Base-by-base conservation (phyloP, 2,797 vertebrate species). In the Austrolebias charrua region DNA sequence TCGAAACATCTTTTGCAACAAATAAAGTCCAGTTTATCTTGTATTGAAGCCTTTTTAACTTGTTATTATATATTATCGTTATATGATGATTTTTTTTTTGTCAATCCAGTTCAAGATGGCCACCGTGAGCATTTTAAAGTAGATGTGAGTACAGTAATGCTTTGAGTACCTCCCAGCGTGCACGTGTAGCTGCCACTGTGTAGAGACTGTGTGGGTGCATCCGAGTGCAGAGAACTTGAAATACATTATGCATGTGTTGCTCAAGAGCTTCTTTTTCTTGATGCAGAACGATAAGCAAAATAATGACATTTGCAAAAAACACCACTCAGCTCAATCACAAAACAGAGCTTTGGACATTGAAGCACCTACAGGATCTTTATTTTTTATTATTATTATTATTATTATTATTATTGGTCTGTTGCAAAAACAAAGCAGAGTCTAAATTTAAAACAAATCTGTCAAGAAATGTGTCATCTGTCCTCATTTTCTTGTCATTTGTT, bases 391-490 rank as follows among this genome's bases (percentile, higher is more conserved):
- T n/a, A n/a, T n/a, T n/a, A 2, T 10, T 56, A 1, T 28, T 28
- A 55, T 29, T 46, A 31, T 38, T 46, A 13, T 50, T 52, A 24
- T 38, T 46, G 35, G 55, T 60, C 52, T 31, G 29, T 58, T 40
- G 18, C 16, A 53, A 31, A 28, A 70, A 54, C 18, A 19, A 40
- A 63, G 43, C 28, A 54, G 63, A n/a, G 49, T 78, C 69, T 49
- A 55, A 51, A 71, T 69, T 48, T 65, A 83, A 71, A 60, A 72
- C 68, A 78, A 64, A 72, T 68, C 77, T 68, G 47, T 86, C 73
- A 79, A 79, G 72, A 82, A 84, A 82, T 85, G 75, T 89, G 83
- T 81, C 75, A 80, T 83, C 49, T 84, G 86, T 87, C 84, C 86
- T 83, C 10, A 78, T 85, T 86, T 71, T 61, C 77, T 67, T 76